phyloP scores from a whole-genome alignment of 2,888 invertebrate genomes.

The Ashinkailepas kermadecensis region DNA sequence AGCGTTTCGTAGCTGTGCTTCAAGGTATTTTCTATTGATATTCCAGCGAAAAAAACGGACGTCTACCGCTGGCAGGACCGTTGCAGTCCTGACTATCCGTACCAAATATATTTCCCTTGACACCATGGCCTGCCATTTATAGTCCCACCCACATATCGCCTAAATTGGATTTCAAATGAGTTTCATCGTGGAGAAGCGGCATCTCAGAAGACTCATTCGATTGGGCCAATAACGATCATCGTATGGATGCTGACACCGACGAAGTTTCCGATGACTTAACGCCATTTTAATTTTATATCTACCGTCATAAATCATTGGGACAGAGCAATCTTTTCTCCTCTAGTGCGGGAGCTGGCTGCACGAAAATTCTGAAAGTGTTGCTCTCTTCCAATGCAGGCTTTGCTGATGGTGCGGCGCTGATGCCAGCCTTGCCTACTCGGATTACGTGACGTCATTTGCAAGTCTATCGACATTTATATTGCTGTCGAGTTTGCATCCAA shows the following conservation, averaged over 20 bases:
- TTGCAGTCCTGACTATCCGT: too few species aligned
- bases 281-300: conserved; percentile 15
- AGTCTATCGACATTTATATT: too few species aligned
- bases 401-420: too few species aligned
- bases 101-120: too few species aligned
- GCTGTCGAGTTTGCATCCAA: too few species aligned
- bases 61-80: too few species aligned
- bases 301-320: background rate
- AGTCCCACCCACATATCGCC: background rate
- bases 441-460: background rate
- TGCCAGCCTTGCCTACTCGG: background rate
- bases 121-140: background rate
- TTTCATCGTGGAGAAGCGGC: background rate
- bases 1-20: too few species aligned
- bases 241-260: background rate
- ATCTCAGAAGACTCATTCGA: background rate
- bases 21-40: too few species aligned
- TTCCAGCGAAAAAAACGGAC: too few species aligned
- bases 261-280: conserved; percentile 8
- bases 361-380: too few species aligned
- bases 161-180: background rate
- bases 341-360: too few species aligned
- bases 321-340: background rate
- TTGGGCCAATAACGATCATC: background rate
- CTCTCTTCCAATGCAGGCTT: too few species aligned